Conservation (phyloP, 2,888 invertebrate species). For the Pseudolycoriella hygida region DNA sequence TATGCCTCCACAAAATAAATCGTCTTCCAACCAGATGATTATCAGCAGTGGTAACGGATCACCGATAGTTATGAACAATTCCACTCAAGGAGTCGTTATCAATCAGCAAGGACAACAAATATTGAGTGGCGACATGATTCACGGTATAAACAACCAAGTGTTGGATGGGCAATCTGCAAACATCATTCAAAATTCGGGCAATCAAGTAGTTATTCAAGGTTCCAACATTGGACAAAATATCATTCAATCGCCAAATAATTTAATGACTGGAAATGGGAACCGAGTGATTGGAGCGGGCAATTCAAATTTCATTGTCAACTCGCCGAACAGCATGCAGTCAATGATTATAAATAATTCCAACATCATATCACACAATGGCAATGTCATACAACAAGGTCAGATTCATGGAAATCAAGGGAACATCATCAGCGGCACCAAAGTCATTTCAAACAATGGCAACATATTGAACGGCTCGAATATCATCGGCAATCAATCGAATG, state of each 20-base stretch:
- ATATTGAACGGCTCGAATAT: conserved; percentile 4
- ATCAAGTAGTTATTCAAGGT: conserved; percentile 14
- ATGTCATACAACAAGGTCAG: conserved; percentile 11
- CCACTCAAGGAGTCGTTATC: conserved; percentile 7
- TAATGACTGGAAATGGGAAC: conserved; percentile 5
- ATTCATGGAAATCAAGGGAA: conserved; percentile 8
- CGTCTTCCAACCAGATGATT: conserved; percentile 14
- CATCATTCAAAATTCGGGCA: conserved; percentile 10
- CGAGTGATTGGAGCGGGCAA: conserved; percentile 4
- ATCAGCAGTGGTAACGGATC: conserved; percentile 10
- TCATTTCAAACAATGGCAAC: conserved; percentile 10
- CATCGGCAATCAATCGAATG: conserved; percentile 7
- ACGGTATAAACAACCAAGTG: conserved; percentile 7
- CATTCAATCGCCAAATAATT: conserved; percentile 10
- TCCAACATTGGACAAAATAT: conserved; percentile 11
- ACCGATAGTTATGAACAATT: conserved; percentile 7
- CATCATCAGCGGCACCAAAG: conserved; percentile 15
- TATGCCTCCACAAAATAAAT: conserved; percentile 16
- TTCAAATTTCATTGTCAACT: conserved; percentile 15
- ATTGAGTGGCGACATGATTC: conserved; percentile 10
- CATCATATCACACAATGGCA: conserved; percentile 6
- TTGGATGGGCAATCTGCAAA: conserved; percentile 7
- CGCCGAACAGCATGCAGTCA: conserved; percentile 11
- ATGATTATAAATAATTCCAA: conserved; percentile 9
- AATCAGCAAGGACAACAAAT: conserved; percentile 7